A percentile compares a stretch with the other conserved stretches of the same genome.
These are phyloP conservation scores for Rhinichthys klamathensis DNA, from an alignment of 2,113 vertebrate genomes.

Conservation along the genomic window DNA sequence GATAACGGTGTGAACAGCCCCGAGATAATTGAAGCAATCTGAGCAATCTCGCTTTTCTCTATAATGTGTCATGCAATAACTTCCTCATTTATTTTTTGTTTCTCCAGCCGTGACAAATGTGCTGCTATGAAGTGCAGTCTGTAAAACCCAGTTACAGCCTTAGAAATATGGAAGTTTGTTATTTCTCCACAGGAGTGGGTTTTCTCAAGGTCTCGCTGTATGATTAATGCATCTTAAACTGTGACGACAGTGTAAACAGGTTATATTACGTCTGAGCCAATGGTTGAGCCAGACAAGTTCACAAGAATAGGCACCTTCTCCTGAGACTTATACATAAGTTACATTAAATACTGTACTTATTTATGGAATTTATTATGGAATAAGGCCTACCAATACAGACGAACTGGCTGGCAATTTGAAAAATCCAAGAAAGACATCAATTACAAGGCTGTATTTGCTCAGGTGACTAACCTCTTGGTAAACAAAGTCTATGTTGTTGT, in stretches of 20 bases:
- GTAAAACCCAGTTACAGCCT: constrained; percentile 26
- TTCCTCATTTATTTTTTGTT: constrained; percentile 47
- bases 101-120: constrained; percentile 65
- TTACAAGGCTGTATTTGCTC: constrained; percentile 25
- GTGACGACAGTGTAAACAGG: constrained; percentile 52
- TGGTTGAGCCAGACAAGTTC: constrained; percentile 42
- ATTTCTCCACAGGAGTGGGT: constrained; percentile 54
- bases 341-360: constrained; percentile 22
- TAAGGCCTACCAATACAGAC: neutral
- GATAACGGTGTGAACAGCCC: too few species aligned
- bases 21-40: too few species aligned
- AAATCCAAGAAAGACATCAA: constrained; percentile 21
- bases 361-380: neutral
- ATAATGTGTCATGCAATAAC: constrained; percentile 50
- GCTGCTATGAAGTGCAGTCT: constrained; percentile 15
- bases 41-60: neutral
- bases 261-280: constrained; percentile 47
- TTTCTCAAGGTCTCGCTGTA: constrained; percentile 52
- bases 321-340: constrained; percentile 8
- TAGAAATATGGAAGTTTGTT: constrained; percentile 62
- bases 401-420: constrained; percentile 8
- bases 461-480: neutral
- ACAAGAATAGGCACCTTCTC: constrained; percentile 31
- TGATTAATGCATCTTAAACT: constrained; percentile 70
- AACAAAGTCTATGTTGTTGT: neutral